Conservation (phyloP, 1,140 invertebrate genomes). For the Meteorus sp. region DNA sequence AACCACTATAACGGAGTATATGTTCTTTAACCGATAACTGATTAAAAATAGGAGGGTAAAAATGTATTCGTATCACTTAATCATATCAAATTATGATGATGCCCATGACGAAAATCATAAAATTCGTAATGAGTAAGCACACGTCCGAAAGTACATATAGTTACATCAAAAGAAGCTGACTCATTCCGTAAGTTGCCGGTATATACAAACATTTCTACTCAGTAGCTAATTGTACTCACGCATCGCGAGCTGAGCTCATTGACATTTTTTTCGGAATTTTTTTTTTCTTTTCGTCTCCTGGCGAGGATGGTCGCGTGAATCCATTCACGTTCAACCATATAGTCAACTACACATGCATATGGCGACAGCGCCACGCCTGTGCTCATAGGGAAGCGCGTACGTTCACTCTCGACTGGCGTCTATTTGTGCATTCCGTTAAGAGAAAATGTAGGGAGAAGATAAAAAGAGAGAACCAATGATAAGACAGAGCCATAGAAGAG, state of each 20-base stretch:
- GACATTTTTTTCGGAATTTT: slow-evolving; percentile 38
- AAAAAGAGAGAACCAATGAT: too few species aligned
- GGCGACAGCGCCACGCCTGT: background rate
- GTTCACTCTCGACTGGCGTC: slow-evolving; percentile 32
- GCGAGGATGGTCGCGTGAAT: background rate
- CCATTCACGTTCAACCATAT: slow-evolving; percentile 32
- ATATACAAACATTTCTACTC: slow-evolving; percentile 6
- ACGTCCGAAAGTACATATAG: too few species aligned
- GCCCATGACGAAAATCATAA: too few species aligned
- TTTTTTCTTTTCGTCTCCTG: slow-evolving; percentile 1
- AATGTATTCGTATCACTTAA: too few species aligned
- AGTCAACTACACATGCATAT: background rate
- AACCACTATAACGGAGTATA: too few species aligned
- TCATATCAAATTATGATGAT: too few species aligned
- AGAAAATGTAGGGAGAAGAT: slow-evolving; percentile 25
- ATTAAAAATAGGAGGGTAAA: too few species aligned
- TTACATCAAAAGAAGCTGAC: too few species aligned
- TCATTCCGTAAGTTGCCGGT: slow-evolving; percentile 8
- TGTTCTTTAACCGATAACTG: too few species aligned
- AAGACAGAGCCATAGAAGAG: slow-evolving; percentile 31
- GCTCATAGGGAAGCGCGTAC: background rate
- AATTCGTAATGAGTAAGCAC: too few species aligned
- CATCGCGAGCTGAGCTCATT: slow-evolving; percentile 39
- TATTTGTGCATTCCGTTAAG: slow-evolving; percentile 43
- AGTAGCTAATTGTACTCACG: slow-evolving; percentile 46